Evolutionary conservation across 2,888 invertebrate genomes (phyloP), one percentile per base, ranked within the genome.

Genomic region (Candidula unifasciata): DNA sequence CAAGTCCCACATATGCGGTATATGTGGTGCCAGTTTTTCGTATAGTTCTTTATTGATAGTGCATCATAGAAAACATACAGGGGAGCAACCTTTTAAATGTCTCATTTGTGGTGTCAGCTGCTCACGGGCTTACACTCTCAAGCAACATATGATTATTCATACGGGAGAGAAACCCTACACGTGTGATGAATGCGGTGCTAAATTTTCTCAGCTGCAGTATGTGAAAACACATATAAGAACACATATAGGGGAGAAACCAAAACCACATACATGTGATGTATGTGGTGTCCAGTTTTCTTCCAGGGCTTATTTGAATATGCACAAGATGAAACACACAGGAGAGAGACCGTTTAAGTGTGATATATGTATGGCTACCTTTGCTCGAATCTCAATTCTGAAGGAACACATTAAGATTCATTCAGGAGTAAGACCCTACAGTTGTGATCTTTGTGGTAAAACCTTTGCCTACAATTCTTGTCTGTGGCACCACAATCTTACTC

Each of bases 341-440:
- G 73, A 73, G 10, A 73, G 13, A 52, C 44, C 73, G 2, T 73
- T 13, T 27, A 73, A n/a, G n/a, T 73, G 69, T 69, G 69, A 69
- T 69, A 1, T 69, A 6, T 69, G 69, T 69, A 24, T 5, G 18
- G 2, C 8, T 24, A 35, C 24, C 21, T 69, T 69, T 69, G 2
- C 13, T 69, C 18, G 18, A 8, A 1, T 3, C 3, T 3, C 0
- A 5, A 13, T 3, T 18, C 35, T 69, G 8, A 35, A 18, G 35
- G 5, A 3, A 3, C 69, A 69, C 35, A 37, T 8, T 2, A 69
- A 35, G 21, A 69, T 21, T 6, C 69, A 69, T 37, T 35, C 69
- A 21, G 69, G 69, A 35, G 69, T 35, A 35, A 69, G 8, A 24
- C 69, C 69, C 3, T 69, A 69, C 24, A 35, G 8, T 3, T 69